Conservation (phyloP, 2,113 vertebrate species). For the Solea senegalensis region DNA sequence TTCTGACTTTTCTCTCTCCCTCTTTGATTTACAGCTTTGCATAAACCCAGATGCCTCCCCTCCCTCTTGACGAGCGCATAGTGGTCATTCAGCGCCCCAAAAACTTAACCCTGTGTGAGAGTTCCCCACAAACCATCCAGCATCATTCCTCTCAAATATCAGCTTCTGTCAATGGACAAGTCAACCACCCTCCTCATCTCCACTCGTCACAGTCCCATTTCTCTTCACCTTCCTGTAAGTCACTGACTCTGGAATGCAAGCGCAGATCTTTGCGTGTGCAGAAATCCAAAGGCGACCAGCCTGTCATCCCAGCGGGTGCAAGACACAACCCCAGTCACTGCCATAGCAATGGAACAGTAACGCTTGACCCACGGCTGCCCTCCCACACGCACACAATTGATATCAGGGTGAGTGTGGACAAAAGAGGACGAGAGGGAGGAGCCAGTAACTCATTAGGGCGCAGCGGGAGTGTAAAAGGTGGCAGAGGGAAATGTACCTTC, state of each 20-base stretch:
- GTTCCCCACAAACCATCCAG: conserved; percentile 74
- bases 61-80: conserved; percentile 89
- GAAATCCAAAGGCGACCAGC: conserved; percentile 71
- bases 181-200: conserved; percentile 61
- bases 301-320: conserved; percentile 41
- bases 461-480: conserved; percentile 64
- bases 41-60: conserved; percentile 87
- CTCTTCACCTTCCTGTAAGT: conserved; percentile 69
- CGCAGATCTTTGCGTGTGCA: conserved; percentile 68
- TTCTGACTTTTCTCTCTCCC: conserved; percentile 49
- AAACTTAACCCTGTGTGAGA: conserved; percentile 76
- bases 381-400: conserved; percentile 83
- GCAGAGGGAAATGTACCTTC: conserved; percentile 67
- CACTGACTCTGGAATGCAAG: conserved; percentile 81
- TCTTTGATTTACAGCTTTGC: conserved; percentile 68
- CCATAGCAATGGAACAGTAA: conserved; percentile 82
- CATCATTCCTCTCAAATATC: conserved; percentile 75
- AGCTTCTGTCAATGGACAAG: conserved; percentile 58
- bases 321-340: conserved; percentile 75
- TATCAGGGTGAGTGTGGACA: conserved; percentile 80
- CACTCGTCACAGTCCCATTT: conserved; percentile 64
- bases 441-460: conserved; percentile 70
- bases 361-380: conserved; percentile 75
- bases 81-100: conserved; percentile 85
- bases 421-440: conserved; percentile 62